Evolutionary conservation across 37 sponge, comb jelly and placozoan genomes (phyloP).

Genomic region (Ephydatia muelleri): DNA sequence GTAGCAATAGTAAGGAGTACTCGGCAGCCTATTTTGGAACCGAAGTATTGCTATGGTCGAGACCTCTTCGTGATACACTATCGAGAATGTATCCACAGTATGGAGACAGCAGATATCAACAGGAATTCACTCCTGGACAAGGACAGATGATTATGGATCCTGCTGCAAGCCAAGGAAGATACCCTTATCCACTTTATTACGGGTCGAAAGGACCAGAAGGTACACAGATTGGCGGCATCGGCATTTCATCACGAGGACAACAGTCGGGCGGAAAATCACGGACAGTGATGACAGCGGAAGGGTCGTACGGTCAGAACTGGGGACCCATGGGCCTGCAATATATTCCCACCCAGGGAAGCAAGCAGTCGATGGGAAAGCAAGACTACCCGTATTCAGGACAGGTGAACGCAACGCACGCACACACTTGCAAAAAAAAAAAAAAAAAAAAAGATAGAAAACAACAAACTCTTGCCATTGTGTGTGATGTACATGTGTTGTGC

Average conservation of each 20-base stretch:
- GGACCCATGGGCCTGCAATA: neutral
- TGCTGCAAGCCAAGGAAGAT: conserved; percentile 18
- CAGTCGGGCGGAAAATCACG: conserved; percentile 33
- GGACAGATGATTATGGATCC: conserved; percentile 24
- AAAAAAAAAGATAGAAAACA: no score
- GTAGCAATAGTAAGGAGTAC: neutral
- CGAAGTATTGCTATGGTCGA: conserved; percentile 34
- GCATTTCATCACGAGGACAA: neutral
- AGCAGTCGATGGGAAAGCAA: neutral
- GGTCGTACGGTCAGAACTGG: conserved; percentile 30
- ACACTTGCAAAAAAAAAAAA: no score
- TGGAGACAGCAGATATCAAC: conserved; percentile 35
- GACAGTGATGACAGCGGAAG: conserved; percentile 17
- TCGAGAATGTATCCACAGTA: conserved; percentile 55
- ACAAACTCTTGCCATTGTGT: no score
- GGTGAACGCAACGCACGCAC: conserved; percentile 2
- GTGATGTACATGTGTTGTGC: no score
- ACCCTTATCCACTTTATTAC: conserved; percentile 25
- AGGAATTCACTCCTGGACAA: conserved; percentile 19
- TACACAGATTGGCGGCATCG: conserved; percentile 8
- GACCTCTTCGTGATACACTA: conserved; percentile 9
- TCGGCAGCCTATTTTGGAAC: neutral
- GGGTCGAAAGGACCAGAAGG: conserved; percentile 45
- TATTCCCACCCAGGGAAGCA: no score
- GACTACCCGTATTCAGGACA: conserved; percentile 19